Base-by-base conservation (phyloP, 2,888 invertebrate species). In the Dorcus hopei region DNA sequence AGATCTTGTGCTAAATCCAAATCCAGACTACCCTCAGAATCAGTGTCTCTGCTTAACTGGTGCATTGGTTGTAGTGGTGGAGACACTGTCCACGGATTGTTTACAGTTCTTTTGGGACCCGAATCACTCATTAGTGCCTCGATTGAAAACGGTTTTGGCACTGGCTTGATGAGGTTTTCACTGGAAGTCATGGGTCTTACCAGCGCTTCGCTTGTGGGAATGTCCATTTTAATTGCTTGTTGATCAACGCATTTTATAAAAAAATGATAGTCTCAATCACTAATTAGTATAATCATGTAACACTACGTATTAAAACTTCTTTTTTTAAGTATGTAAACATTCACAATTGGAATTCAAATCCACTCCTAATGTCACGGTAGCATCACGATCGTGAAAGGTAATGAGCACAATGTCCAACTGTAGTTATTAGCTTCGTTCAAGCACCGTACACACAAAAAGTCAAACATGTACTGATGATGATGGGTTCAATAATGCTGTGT, bases 121-220 rank as follows among this genome's bases (percentile, higher is more conserved):
- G 72, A 71, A 61, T 77, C 77, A 33, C 79, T 77, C 71, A 86
- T 86, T 26, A 86, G 69, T 1, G 85, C 85, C 73, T 86, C 86
- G 48, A 86, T 86, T 1, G 85, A 83, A 73, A 86, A 86, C 1
- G 86, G 84, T 66, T 82, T 84, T 3, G 85, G 85, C 52, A 80
- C 80, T 3, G 77, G 73, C 66, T 77, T 79, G n/a, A 74, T 73
- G 47, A 72, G 64, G 39, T 66, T 63, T 45, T 70, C 57, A 43
- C 57, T 62, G 3, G 65, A 63, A 16, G 61, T 53, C 33, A 66
- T 54, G 19, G 67, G 64, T 43, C 64, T 64, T 26, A 69, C 62
- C 38, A 70, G 38, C 19, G 66, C 60, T 49, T 71, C 69, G 55
- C 68, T 67, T 2, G 67, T 63, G 14, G 70, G 66, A 40, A 70